Percentiles rank a stretch among this genome's conserved stretches.
Conservation (phyloP, 2,888 invertebrate genomes). For the Heterodera filipjevi region DNA sequence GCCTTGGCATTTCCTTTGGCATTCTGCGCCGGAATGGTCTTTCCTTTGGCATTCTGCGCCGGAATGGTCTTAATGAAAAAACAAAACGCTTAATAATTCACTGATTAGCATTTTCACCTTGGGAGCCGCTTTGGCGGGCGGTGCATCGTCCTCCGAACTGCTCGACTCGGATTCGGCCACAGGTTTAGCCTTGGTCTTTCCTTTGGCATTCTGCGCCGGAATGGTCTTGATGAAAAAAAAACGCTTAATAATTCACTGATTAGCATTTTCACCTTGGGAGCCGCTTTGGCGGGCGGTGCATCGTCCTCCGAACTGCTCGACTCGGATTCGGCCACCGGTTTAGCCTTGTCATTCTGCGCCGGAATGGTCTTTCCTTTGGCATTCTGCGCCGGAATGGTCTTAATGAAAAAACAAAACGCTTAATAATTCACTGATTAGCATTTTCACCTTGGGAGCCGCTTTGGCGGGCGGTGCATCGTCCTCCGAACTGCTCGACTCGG, state of each 20-base stretch:
- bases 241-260: not conserved
- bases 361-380: not conserved
- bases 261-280: not conserved
- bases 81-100: too few species aligned
- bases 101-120: too few species aligned
- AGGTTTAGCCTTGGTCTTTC: conserved; percentile 20
- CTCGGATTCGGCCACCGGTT: not conserved
- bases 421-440: not conserved
- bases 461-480: conserved; percentile 17
- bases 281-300: conserved; percentile 37
- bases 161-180: not conserved
- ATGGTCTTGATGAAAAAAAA: conserved; percentile 8
- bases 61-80: not conserved
- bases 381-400: not conserved
- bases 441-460: not conserved
- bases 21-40: not conserved
- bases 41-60: too few species aligned
- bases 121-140: too few species aligned
- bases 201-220: too few species aligned
- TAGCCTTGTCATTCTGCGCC: not conserved
- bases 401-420: not conserved
- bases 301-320: conserved; percentile 35
- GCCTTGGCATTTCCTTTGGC: too few species aligned
- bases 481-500: conserved; percentile 23
- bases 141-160: conserved; percentile 10